Conservation (phyloP, 2,797 vertebrate genomes). For the Lates japonicus region DNA sequence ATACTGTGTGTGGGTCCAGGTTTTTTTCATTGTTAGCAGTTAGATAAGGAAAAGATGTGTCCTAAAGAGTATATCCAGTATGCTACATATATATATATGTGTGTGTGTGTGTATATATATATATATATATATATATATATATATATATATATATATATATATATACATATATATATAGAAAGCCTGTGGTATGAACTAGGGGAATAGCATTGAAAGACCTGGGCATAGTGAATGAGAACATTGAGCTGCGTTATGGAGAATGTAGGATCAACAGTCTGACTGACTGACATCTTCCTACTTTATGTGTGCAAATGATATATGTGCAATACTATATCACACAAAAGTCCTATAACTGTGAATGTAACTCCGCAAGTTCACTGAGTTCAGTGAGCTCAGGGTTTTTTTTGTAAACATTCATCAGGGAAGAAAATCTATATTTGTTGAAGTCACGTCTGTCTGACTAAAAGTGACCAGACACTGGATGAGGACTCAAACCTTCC, state of each 20-base stretch:
- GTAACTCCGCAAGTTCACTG: background rate
- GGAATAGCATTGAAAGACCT: background rate
- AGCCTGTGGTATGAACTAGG: background rate
- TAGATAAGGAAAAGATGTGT: no score
- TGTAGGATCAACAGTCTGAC: background rate
- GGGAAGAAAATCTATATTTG: constrained; percentile 51
- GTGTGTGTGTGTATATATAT: no score
- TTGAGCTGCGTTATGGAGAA: constrained; percentile 2
- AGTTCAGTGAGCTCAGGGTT: background rate
- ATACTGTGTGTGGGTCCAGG: no score
- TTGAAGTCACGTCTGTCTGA: constrained; percentile 43
- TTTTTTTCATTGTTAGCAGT: no score
- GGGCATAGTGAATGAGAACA: background rate
- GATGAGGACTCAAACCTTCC: constrained; percentile 20
- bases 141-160: no score
- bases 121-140: no score
- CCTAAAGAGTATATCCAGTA: no score
- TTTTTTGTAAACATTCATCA: constrained; percentile 3
- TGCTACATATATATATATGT: no score
- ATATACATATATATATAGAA: no score
- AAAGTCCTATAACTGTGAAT: background rate
- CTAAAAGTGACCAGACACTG: constrained; percentile 40
- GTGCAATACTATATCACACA: background rate
- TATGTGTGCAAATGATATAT: background rate
- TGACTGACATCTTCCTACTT: background rate